Evolutionary conservation across 2,113 vertebrate genomes (phyloP).

Genomic region (Isichthys henryi): DNA sequence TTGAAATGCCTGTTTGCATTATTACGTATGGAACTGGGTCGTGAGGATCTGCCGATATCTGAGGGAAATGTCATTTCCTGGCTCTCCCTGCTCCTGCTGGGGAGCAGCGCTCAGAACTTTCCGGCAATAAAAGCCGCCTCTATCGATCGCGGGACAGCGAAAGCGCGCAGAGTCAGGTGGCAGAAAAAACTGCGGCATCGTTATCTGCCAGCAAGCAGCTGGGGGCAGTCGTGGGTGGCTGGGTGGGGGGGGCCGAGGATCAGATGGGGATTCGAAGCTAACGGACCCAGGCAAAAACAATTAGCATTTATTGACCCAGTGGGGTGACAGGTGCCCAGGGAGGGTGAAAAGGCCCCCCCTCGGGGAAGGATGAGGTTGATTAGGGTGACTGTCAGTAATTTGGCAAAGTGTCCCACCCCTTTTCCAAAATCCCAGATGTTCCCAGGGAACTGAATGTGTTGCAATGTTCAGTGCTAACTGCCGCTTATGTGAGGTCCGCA

Average conservation of each 20-base stretch:
- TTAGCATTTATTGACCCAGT: conserved; percentile 1
- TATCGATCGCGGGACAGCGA: not conserved
- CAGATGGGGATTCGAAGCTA: not conserved
- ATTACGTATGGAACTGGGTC: conserved; percentile 14
- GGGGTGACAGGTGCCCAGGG: not conserved
- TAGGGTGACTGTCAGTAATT: not conserved
- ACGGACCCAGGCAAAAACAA: not conserved
- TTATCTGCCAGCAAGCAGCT: conserved; percentile 2
- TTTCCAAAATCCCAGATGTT: not conserved
- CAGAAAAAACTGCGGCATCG: not conserved
- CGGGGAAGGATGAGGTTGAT: not conserved
- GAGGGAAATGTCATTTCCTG: conserved; percentile 8
- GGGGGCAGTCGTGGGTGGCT: not conserved
- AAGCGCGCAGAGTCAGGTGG: not conserved
- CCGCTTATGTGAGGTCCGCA: not conserved
- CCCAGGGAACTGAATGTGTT: not conserved
- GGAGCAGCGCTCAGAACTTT: not conserved
- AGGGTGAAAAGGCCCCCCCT: not conserved
- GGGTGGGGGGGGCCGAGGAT: not conserved
- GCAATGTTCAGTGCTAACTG: not conserved
- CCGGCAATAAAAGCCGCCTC: not conserved
- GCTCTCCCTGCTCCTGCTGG: not conserved
- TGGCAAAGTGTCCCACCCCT: not conserved
- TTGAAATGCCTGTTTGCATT: conserved; percentile 14
- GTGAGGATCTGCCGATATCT: not conserved